A percentile compares a stretch with the other conserved stretches of the same genome.
Evolutionary conservation across 1,140 invertebrate genomes (phyloP).

Genomic region (Vanessa tameamea): DNA sequence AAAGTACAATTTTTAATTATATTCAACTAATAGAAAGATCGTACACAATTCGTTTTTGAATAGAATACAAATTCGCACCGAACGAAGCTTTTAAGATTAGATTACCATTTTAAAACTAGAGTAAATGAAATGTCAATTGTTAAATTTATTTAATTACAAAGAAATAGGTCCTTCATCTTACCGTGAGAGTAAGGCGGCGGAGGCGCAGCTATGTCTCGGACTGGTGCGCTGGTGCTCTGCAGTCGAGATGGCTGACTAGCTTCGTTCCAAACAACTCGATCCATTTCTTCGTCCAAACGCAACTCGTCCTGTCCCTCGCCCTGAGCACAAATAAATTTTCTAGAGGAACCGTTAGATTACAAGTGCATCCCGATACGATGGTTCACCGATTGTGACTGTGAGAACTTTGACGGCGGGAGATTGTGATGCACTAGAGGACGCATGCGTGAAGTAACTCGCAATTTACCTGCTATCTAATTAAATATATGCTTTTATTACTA

Average conservation of each 20-base stretch:
- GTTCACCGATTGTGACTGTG: conserved; percentile 27
- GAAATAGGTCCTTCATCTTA: conserved; percentile 5
- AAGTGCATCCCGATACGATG: conserved; percentile 24
- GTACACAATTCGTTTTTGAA: too few relatives aligned
- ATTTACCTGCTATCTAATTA: not conserved
- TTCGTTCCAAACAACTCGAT: conserved; percentile 68
- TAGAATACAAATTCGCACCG: too few relatives aligned
- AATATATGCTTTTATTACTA: not conserved
- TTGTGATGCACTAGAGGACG: conserved; percentile 13
- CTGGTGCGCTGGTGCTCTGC: conserved; percentile 41
- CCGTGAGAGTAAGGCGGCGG: conserved; percentile 46
- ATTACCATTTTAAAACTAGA: not conserved
- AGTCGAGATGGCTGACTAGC: conserved; percentile 39
- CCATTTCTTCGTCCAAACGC: conserved; percentile 71
- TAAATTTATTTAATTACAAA: not conserved
- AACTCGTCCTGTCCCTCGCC: conserved; percentile 58
- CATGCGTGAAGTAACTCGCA: conserved; percentile 23
- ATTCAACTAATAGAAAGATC: too few relatives aligned
- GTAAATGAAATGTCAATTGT: not conserved
- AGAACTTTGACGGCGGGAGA: conserved; percentile 11
- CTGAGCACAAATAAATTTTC: conserved; percentile 33
- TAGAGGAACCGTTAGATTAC: conserved; percentile 7
- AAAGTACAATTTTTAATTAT: too few relatives aligned
- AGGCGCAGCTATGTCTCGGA: conserved; percentile 56
- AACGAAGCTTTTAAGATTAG: too few relatives aligned